Percentiles rank a stretch among this genome's conserved stretches.
Conservation (phyloP, 30 jellyfish, hydroid and myxozoan genomes). For the Hydractinia symbiolongicarpus region DNA sequence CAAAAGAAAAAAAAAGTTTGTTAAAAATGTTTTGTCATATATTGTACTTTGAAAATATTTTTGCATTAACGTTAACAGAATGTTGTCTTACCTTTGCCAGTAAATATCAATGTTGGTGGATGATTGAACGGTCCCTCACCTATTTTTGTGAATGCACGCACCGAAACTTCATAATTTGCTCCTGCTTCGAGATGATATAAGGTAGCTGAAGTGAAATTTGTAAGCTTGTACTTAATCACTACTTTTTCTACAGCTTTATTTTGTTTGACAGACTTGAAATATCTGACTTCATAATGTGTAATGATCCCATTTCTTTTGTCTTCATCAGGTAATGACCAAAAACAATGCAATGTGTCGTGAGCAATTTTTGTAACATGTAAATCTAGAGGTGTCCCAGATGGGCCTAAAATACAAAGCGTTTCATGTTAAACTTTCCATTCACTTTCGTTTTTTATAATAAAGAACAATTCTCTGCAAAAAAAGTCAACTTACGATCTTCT, state of each 20-base stretch:
- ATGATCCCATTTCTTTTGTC: constrained; percentile 50
- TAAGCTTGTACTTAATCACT: background rate
- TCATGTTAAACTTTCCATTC: constrained; percentile 27
- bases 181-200: constrained; percentile 32
- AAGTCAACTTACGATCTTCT: constrained; percentile 29
- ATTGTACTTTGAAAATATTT: background rate
- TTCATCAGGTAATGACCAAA: constrained; percentile 63
- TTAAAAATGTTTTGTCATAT: background rate
- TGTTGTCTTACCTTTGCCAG: constrained; percentile 41
- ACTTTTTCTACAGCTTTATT: background rate
- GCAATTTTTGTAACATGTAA: constrained; percentile 20
- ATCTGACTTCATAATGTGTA: constrained; percentile 52
- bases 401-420: constrained; percentile 34
- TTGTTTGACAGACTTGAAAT: constrained; percentile 32
- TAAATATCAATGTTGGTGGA: constrained; percentile 52
- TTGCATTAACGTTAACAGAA: background rate
- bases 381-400: constrained; percentile 66
- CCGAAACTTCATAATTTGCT: constrained; percentile 46
- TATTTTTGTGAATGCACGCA: constrained; percentile 60
- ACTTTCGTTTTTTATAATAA: constrained; percentile 28
- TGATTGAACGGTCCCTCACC: constrained; percentile 81
- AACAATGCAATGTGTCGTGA: constrained; percentile 31
- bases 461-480: background rate
- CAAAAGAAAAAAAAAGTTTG: background rate
- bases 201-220: background rate